phyloP scores from a whole-genome alignment of 2,113 vertebrate species.

The Cheirogaleus medius region DNA sequence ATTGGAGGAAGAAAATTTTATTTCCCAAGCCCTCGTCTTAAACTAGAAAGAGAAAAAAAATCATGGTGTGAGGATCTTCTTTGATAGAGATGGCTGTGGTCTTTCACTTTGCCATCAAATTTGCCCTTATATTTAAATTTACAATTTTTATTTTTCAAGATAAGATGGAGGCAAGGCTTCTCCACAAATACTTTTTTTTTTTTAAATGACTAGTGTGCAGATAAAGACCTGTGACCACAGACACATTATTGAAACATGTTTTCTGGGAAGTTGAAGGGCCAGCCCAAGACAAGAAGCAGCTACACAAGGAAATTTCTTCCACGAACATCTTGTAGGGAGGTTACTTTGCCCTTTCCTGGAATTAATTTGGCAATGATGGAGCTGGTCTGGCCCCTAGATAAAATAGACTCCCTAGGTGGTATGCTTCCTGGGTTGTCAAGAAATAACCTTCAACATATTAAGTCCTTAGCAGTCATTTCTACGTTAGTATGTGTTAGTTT shows the following conservation, averaged over 20 bases:
- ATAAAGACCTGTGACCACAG: conserved; percentile 40
- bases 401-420: background rate
- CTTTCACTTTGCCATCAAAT: conserved; percentile 59
- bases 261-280: conserved; percentile 22
- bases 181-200: background rate
- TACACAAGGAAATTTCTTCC: conserved; percentile 50
- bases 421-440: background rate
- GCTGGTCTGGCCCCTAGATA: background rate
- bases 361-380: background rate
- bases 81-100: conserved; percentile 24
- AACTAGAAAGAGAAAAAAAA: conserved; percentile 3
- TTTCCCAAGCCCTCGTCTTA: conserved; percentile 64
- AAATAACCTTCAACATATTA: background rate
- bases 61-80: conserved; percentile 12
- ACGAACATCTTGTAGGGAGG: background rate
- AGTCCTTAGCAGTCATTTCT: background rate
- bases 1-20: conserved; percentile 58
- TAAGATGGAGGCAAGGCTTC: conserved; percentile 30
- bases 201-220: background rate
- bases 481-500: conserved; percentile 45
- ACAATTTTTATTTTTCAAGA: background rate
- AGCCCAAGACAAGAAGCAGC: conserved; percentile 26
- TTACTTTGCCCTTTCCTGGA: conserved; percentile 25
- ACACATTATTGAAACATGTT: conserved; percentile 41
- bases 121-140: conserved; percentile 50